Base-by-base conservation (phyloP, 2,113 vertebrate species). In the Ictalurus punctatus region DNA sequence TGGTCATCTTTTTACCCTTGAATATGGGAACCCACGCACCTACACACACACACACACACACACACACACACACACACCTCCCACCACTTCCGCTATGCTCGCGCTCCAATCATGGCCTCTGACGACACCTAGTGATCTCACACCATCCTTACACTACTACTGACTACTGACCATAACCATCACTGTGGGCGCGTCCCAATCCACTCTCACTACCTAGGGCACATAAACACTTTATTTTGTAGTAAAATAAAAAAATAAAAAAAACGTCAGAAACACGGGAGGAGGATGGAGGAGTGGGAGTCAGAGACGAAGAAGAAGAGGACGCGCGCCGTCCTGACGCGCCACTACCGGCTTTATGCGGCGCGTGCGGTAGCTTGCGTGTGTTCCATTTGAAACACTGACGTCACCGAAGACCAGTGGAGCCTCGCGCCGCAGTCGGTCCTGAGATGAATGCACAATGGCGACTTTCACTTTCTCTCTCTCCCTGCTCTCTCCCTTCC, bases 391-490 rank as follows among this genome's bases (percentile, higher is more conserved):
- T 92, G 90, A 90, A 90, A 91, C 10, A 88, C 90, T 95, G 94
- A 96, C 95, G 94, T 96, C 95, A 96, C 93, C 87, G 58, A 78
- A 87, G 91, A 94, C 92, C 61, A 89, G 83, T 86, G 86, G 92
- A 92, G 93, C 91, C 91, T 92, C 52, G 91, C 94, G 90, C 96
- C 93, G 96, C 96, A 96, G 95, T 96, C 93, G 90, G 91, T 93
- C 95, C 95, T 96, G 96, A 96, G 95, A 95, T 95, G 96, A 96
- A 96, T 96, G 93, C 96, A 96, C 95, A 96, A 96, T 95, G 78
- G 83, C 63, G 59, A 30, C 21, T 54, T 12, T 54, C 73, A 2
- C 83, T 56, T 13, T 67, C 71, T 74, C 87, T 67, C 71, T 83
- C 67, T 59, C 87, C 27, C 67, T 30, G 40, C 52, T 74, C 81